Evolutionary conservation across 1,140 invertebrate species (phyloP), one percentile per base, ranked within the genome.

Genomic region (Aleiodes sp.): DNA sequence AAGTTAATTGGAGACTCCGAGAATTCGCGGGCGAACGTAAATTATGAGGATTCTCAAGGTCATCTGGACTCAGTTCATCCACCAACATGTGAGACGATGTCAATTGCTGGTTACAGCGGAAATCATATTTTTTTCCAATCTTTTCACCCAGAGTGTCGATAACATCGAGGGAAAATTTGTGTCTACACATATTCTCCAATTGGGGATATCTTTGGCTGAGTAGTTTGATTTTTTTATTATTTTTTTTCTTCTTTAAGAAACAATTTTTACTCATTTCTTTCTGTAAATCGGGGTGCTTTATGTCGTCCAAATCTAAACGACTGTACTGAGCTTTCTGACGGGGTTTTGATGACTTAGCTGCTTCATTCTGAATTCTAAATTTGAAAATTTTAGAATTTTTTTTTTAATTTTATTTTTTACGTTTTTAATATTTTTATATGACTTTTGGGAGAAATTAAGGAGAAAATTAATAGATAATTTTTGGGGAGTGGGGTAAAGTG

Each of bases 111-210:
- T 82, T 82, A 37, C 80, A 86, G 77, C 82, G 71, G 60, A 82
- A 84, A 43, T 82, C 75, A 68, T 85, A 86, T 77, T 84, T 86
- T 43, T 81, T 85, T 2, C 83, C 83, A 35, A 84, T 79, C 0
- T 74, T 16, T 72, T 84, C 82, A 19, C 78, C 80, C 19, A 80
- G 61, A 28, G 77, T 59, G 71, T 84, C 81, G 4, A 76, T 70
- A 12, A 82, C 68, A 6, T 82, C 68, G 63, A 80, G 77, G 0
- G 74, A 33, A 7, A 74, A 70, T 57, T 64, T 65, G 63, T 46
- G 52, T n/a, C 61, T 46, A 65, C 73, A 8, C 57, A 28, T 7
- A 26, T 79, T 81, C 68, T 86, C 83, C 10, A 85, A 72, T 59
- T 81, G 80, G 28, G 82, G 73, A 70, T 83, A 86, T 9, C 80